Percentiles rank a stretch among this genome's conserved stretches.
Conservation (phyloP, 2,113 vertebrate genomes). For the Marcusenius ussheri region DNA sequence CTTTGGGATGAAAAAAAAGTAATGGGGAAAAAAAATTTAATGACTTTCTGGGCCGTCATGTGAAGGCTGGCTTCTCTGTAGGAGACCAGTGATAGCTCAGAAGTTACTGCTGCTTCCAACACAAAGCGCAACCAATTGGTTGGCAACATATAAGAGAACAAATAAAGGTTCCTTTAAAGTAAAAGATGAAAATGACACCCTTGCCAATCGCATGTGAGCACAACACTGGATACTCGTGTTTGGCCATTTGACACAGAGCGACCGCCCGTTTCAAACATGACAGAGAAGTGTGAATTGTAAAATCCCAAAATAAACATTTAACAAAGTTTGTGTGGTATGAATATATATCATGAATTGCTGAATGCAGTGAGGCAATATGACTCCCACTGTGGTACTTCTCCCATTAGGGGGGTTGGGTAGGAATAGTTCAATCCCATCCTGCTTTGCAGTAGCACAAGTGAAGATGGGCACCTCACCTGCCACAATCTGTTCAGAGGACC, state of each 20-base stretch:
- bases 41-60: slow-evolving; percentile 15
- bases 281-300: background rate
- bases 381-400: background rate
- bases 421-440: background rate
- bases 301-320: background rate
- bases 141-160: slow-evolving; percentile 1
- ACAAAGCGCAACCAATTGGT: background rate
- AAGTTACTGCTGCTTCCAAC: background rate
- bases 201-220: background rate
- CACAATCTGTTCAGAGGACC: background rate
- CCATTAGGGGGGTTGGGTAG: background rate
- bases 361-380: background rate
- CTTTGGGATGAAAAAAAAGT: background rate
- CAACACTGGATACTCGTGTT: background rate
- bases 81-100: background rate
- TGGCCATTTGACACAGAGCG: background rate
- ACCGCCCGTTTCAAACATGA: background rate
- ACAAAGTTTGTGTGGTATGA: background rate
- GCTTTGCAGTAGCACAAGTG: background rate
- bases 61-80: background rate
- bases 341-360: background rate
- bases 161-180: background rate
- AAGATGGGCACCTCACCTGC: background rate
- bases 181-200: background rate
- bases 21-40: slow-evolving; percentile 12